These are phyloP conservation scores for Mionectes macconnelli DNA, from an alignment of 2,113 vertebrate species.

Conservation along the genomic window DNA sequence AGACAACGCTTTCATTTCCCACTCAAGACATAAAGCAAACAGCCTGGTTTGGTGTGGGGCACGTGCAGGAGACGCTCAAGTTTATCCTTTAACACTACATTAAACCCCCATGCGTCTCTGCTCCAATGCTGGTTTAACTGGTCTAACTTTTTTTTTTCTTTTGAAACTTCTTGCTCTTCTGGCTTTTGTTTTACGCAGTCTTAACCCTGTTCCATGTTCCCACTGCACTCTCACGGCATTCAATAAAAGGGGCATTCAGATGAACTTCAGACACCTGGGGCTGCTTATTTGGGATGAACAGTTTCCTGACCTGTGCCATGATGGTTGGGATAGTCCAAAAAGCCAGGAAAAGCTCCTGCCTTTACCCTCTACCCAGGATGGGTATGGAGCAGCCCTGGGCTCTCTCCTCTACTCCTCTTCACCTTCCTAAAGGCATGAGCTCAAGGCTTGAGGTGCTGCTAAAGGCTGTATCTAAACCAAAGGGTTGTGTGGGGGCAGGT, in stretches of 20 bases:
- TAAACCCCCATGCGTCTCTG: not conserved
- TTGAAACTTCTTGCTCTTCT: conserved; percentile 56
- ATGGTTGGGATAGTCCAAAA: not conserved
- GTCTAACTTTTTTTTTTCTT: conserved; percentile 1
- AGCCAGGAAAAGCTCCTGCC: not conserved
- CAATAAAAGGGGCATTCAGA: conserved; percentile 67
- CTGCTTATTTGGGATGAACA: conserved; percentile 16
- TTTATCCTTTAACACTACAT: conserved; percentile 55
- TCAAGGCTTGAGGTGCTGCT: rapidly evolving
- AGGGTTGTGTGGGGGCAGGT: not conserved
- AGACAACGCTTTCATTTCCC: conserved; percentile 11
- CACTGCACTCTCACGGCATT: conserved; percentile 60
- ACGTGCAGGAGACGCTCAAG: not conserved
- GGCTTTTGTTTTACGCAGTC: conserved; percentile 65
- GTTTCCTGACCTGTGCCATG: not conserved
- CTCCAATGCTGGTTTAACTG: conserved; percentile 24
- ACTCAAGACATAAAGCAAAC: conserved; percentile 53
- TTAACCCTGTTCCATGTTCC: conserved; percentile 67
- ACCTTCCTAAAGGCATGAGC: not conserved
- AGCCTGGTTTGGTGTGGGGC: not conserved
- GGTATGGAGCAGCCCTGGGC: not conserved
- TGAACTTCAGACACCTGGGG: conserved; percentile 24
- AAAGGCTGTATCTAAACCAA: not conserved
- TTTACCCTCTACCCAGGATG: rapidly evolving
- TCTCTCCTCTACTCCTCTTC: not conserved